A percentile compares a stretch with the other conserved stretches of the same genome.
These are phyloP conservation scores for Tokudaia muenninki DNA, from an alignment of 2,797 vertebrate genomes.

Conservation along the genomic window DNA sequence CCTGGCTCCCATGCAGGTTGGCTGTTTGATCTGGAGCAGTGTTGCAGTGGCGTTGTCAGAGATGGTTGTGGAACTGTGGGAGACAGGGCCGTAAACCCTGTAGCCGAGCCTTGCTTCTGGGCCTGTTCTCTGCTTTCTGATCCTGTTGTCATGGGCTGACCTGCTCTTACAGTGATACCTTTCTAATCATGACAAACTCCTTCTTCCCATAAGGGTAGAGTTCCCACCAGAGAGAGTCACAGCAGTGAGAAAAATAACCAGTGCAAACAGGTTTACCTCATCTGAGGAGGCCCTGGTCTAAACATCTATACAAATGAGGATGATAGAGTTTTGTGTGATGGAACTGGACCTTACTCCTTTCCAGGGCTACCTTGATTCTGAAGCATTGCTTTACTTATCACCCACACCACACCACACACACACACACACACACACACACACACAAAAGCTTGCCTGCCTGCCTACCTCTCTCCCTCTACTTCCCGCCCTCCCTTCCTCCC, in stretches of 20 bases:
- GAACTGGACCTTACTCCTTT: too few species aligned
- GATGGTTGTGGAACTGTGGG: neutral
- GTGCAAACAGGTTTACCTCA: neutral
- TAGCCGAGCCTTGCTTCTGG: neutral
- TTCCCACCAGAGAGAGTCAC: neutral
- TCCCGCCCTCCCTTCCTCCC: neutral
- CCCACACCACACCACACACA: neutral
- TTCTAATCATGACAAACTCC: neutral
- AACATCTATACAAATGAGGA: neutral
- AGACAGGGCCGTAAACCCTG: neutral
- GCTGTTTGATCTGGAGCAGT: neutral
- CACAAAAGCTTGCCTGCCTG: neutral
- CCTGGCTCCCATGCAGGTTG: neutral
- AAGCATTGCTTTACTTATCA: neutral
- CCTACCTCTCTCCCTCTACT: neutral
- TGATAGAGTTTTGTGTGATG: neutral
- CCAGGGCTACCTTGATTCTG: neutral
- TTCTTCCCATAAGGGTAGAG: neutral
- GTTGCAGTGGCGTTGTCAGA: neutral
- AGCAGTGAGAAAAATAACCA: neutral
- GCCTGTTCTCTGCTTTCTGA: neutral
- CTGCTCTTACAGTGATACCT: neutral
- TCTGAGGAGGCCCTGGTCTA: neutral
- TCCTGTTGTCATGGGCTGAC: neutral
- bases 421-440: too few species aligned